Evolutionary conservation across 2,888 invertebrate genomes (phyloP).

Genomic region (Callyntrura guangdongensis): DNA sequence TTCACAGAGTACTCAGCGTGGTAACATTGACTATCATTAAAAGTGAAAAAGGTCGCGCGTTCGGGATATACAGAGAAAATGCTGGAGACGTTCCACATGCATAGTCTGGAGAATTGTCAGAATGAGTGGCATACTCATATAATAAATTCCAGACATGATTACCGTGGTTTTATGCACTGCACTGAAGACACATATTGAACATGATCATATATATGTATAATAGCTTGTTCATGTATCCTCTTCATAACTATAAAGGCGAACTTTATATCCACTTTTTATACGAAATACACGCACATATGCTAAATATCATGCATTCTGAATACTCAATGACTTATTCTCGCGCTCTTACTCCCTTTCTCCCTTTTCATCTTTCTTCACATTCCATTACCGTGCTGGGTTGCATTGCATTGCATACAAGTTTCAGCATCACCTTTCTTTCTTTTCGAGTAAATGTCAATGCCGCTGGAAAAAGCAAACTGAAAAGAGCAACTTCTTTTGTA

Average conservation of each 20-base stretch:
- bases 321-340: slow-evolving; percentile 54
- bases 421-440: slow-evolving; percentile 24
- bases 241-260: background rate
- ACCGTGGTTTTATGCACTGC: slow-evolving; percentile 57
- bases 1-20: background rate
- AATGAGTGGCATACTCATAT: slow-evolving; percentile 3
- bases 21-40: background rate
- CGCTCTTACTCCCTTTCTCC: background rate
- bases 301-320: slow-evolving; percentile 58
- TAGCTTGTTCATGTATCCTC: slow-evolving; percentile 45
- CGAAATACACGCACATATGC: slow-evolving; percentile 43
- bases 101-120: background rate
- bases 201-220: background rate
- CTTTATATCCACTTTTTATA: slow-evolving; percentile 4
- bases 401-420: slow-evolving; percentile 9
- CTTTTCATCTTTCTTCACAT: background rate
- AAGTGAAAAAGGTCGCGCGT: slow-evolving; percentile 1
- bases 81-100: background rate
- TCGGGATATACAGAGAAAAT: background rate
- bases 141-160: slow-evolving; percentile 65
- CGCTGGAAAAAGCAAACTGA: slow-evolving; percentile 34
- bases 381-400: slow-evolving; percentile 13
- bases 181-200: slow-evolving; percentile 35
- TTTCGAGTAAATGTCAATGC: slow-evolving; percentile 62
- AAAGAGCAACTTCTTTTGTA: slow-evolving; percentile 48